These are phyloP conservation scores for Gerris lacustris DNA, from an alignment of 2,888 invertebrate genomes.

Conservation along the genomic window DNA sequence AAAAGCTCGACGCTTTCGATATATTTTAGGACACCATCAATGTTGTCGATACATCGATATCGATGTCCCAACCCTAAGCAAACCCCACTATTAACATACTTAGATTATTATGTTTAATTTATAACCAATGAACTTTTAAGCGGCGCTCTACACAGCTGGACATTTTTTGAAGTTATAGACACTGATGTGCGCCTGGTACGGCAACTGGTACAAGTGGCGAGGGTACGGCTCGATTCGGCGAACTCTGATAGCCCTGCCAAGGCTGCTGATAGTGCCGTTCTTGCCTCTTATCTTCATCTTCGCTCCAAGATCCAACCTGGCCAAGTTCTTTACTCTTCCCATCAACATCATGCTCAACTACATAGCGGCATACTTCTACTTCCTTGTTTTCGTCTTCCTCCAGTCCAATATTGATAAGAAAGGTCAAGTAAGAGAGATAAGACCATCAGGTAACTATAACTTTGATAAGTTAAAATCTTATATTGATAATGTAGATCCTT, in stretches of 20 bases:
- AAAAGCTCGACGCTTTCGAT: no score
- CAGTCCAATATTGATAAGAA: conserved; percentile 49
- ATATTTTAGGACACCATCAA: no score
- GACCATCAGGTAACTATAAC: conserved; percentile 30
- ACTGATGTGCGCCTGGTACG: conserved; percentile 45
- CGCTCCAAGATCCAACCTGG: conserved; percentile 39
- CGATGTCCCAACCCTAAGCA: no score
- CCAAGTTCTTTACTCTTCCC: conserved; percentile 49
- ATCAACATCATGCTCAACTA: conserved; percentile 60
- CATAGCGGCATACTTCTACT: conserved; percentile 51
- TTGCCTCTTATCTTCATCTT: conserved; percentile 39
- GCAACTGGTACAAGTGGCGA: conserved; percentile 48
- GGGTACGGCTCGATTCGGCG: conserved; percentile 39
- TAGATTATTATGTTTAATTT: no score
- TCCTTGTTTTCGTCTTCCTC: conserved; percentile 48
- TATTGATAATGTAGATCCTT: no score
- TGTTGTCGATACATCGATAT: no score
- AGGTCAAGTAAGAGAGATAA: conserved; percentile 41
- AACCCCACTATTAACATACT: no score
- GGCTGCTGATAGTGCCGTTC: conserved; percentile 40
- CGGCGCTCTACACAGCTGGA: no score
- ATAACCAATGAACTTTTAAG: no score
- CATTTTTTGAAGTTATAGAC: conserved; percentile 9
- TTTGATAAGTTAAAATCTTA: no score
- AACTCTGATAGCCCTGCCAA: conserved; percentile 35